Base-by-base conservation (phyloP, 92 coral and sea anemone species). In the Porites evermanni region DNA sequence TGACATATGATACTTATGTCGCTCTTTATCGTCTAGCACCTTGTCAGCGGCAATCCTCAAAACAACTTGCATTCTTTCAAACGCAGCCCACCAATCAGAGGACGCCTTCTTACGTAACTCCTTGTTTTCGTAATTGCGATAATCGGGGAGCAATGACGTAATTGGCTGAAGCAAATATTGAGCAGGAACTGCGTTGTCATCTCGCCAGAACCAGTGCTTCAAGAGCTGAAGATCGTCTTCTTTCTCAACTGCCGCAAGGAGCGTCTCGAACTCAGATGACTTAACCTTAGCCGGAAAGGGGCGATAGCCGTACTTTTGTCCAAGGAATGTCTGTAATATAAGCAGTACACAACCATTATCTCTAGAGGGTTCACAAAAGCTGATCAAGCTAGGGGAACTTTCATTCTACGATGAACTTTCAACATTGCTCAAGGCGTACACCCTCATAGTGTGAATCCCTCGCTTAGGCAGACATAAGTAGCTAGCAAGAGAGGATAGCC, bases 281-380 rank as follows among this genome's bases (percentile, higher is more conserved):
- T 86, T 74, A 23, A 93, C 91, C 80, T 84, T 91, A 7, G 94
- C 88, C 12, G 98, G 98, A 66, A 95, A 95, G 12, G 98, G 98
- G 16, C 98, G 98, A 67, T 91, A 95, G 74, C 98, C 98, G 73
- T 95, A 95, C 74, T 95, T 95, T 77, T 95, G 98, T 19, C 98
- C 98, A n/a, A 95, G 92, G 44, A 95, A 95, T n/a, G 98, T 95
- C 98, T 95, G 79, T 9, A 73, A 72, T 47, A 12, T 20, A 23
- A 70, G 17, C 17, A 68, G 16, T 1, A 53, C 11, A 5, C 8
- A 51, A 3, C 12, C 12, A 3, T 13, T 56, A 5, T 6, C 12
- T 60, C 17, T n/a, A 6, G 77, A 72, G 54, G 20, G 21, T 2
- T 3, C 9, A 17, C n/a, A 18, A 0, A 9, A 8, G 9, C 61